Evolutionary conservation across 2,113 vertebrate species (phyloP), one percentile per base, ranked within the genome.

Genomic region (Cercocebus atys): DNA sequence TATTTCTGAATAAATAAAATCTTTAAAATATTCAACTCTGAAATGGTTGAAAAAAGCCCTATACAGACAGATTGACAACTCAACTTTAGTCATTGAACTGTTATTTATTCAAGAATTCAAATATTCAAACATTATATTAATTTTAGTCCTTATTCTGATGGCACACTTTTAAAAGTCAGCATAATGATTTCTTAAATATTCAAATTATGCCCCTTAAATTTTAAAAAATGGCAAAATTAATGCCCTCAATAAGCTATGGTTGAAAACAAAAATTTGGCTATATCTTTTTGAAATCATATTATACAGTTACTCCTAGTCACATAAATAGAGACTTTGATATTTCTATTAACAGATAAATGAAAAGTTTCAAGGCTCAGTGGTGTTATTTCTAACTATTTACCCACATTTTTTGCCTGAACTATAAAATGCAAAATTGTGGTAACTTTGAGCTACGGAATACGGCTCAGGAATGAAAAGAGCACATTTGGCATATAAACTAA

Each of bases 71-170:
- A 9, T 52, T 97, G 82, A 91, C 45, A 59, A 50, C 4, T 55
- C 55, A 81, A 59, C 40, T 96, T 90, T 64, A 52, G 32, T 83
- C 84, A 9, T 40, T 70, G 75, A 61, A 20, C 7, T 92, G 17
- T 85, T 95, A 78, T 87, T 87, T 85, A 96, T 91, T 94, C 52
- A 94, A 55, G 7, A 88, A 11, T 88, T 93, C 25, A 96, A 87
- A 92, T 94, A 89, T 47, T 92, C 45, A 97, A 96, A 64, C 92
- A 73, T 35, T 70, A 43, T 11, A 64, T 88, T 89, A 89, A 76
- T 73, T 78, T 94, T 91, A 64, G 75, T 89, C 4, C 83, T 92
- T 84, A 85, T 25, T 96, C 97, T 94, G 55, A 88, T 88, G 50
- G 13, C 40, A 82, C 1, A 82, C 18, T 79, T 81, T 47, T 88